Percentiles rank a stretch among this genome's conserved stretches.
Conservation (phyloP, 2,113 vertebrate species). For the Ovis canadensis region DNA sequence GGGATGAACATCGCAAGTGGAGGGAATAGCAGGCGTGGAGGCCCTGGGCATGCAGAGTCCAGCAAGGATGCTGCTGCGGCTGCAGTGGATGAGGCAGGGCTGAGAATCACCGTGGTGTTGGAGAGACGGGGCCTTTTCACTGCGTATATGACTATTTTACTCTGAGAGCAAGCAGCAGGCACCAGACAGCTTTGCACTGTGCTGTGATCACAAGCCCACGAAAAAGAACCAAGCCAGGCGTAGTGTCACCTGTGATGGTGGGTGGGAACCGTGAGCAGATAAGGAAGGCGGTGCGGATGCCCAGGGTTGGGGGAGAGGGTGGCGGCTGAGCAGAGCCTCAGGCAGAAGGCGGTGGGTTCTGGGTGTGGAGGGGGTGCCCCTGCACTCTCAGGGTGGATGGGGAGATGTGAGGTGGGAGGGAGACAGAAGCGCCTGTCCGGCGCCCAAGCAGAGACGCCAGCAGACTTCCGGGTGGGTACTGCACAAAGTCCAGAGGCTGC, state of each 20-base stretch:
- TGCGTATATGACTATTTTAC: neutral
- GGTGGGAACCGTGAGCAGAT: neutral
- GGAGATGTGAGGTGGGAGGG: neutral
- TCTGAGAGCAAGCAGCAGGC: neutral
- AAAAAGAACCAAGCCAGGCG: neutral
- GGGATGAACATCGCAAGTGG: neutral
- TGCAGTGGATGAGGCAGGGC: neutral
- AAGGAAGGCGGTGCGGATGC: neutral
- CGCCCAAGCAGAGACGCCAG: neutral
- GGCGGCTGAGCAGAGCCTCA: neutral
- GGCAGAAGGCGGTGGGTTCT: neutral
- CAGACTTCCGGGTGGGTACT: neutral
- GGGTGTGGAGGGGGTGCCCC: neutral
- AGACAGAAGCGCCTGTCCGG: neutral
- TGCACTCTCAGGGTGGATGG: neutral
- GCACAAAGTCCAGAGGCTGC: neutral
- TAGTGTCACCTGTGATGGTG: too few relatives aligned
- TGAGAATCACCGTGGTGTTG: neutral
- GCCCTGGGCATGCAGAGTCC: neutral
- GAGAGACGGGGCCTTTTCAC: neutral
- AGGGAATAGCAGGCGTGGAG: neutral
- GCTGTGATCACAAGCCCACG: neutral
- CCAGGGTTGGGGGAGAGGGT: neutral
- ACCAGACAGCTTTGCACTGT: neutral
- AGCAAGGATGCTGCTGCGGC: accelerated